A percentile compares a stretch with the other conserved stretches of the same genome.
These are phyloP conservation scores for Neodiprion lecontei DNA, from an alignment of 1,140 invertebrate species.

Conservation along the genomic window DNA sequence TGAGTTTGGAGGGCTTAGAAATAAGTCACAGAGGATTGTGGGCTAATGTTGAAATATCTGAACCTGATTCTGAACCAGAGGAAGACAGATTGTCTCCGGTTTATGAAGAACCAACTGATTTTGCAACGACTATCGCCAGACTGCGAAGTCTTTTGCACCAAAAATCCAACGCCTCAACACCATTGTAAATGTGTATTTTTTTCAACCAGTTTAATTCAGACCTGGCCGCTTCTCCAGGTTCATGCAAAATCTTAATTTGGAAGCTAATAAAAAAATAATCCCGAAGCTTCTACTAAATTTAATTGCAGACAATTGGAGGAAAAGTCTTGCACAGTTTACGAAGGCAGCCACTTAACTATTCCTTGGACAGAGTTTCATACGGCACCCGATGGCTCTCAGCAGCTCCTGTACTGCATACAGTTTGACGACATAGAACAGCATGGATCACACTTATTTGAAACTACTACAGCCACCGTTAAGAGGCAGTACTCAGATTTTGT, in stretches of 20 bases:
- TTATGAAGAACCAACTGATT: slow-evolving; percentile 76
- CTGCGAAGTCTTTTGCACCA: slow-evolving; percentile 71
- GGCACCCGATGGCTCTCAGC: slow-evolving; percentile 52
- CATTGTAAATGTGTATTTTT: slow-evolving; percentile 41
- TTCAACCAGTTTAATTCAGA: neutral
- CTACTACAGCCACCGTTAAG: slow-evolving; percentile 52
- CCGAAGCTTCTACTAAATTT: neutral
- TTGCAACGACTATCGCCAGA: slow-evolving; percentile 77
- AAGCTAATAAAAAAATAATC: neutral
- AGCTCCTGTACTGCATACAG: slow-evolving; percentile 57
- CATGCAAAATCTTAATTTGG: no score
- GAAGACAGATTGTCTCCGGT: slow-evolving; percentile 62
- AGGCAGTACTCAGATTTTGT: slow-evolving; percentile 53
- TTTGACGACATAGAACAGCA: slow-evolving; percentile 56
- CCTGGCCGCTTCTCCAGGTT: neutral
- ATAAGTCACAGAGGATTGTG: slow-evolving; percentile 49
- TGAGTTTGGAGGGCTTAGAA: slow-evolving; percentile 46
- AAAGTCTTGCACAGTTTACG: slow-evolving; percentile 48
- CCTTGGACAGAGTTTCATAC: slow-evolving; percentile 55
- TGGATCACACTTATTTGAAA: slow-evolving; percentile 52
- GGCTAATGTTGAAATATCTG: slow-evolving; percentile 42
- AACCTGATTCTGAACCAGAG: slow-evolving; percentile 43
- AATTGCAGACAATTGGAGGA: slow-evolving; percentile 48
- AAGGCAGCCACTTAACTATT: slow-evolving; percentile 50
- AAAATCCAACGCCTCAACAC: slow-evolving; percentile 62